Conservation (phyloP, 2,797 vertebrate genomes). For the Falco columbarius region DNA sequence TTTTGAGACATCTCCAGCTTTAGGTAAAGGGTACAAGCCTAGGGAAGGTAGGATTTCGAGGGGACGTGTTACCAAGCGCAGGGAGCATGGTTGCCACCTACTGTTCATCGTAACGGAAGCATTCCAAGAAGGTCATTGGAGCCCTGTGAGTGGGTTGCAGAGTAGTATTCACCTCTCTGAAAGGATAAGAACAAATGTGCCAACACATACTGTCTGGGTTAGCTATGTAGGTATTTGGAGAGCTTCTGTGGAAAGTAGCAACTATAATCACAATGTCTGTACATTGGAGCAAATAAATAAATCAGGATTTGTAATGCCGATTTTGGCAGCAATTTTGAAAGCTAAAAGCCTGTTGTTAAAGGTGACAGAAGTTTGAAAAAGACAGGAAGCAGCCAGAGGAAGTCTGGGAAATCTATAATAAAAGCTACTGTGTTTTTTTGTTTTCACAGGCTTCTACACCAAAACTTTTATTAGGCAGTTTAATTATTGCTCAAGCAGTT, state of each 20-base stretch:
- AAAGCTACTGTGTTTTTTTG: not conserved
- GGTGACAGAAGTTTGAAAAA: slow-evolving; percentile 8
- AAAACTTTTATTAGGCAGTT: not conserved
- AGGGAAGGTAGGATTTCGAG: not conserved
- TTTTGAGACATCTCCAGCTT: not conserved
- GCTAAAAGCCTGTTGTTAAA: slow-evolving; percentile 31
- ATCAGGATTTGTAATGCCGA: slow-evolving; percentile 36
- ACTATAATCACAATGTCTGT: not conserved
- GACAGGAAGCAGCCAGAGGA: not conserved
- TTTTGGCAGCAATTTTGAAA: slow-evolving; percentile 47
- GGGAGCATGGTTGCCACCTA: slow-evolving; percentile 47
- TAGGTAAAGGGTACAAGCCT: not conserved
- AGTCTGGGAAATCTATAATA: not conserved
- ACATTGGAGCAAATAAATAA: slow-evolving; percentile 44
- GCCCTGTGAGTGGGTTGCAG: not conserved
- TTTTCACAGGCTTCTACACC: not conserved
- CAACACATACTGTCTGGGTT: not conserved
- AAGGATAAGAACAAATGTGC: not conserved
- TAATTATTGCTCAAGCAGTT: slow-evolving; percentile 7
- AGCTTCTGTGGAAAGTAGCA: not conserved
- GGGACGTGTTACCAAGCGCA: not conserved
- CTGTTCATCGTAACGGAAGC: slow-evolving; percentile 16
- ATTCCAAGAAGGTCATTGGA: not conserved
- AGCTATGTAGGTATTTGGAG: not conserved
- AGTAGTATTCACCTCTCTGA: rapidly evolving